Evolutionary conservation across 1,140 invertebrate species (phyloP).

Genomic region (Monochamus saltuarius): DNA sequence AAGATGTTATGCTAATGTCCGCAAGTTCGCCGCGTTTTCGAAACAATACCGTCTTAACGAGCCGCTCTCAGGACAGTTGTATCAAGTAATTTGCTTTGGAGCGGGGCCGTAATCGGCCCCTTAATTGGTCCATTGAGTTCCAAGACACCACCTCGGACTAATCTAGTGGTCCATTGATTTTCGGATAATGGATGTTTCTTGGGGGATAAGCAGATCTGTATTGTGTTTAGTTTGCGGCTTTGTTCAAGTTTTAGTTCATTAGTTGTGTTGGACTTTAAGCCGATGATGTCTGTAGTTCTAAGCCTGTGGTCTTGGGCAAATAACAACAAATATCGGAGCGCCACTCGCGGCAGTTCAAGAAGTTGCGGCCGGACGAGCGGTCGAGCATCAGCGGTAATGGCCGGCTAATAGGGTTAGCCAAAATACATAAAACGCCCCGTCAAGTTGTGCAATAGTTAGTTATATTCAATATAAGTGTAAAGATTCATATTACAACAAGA

Average conservation of each 20-base stretch:
- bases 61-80: slow-evolving; percentile 26
- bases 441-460: too few relatives aligned
- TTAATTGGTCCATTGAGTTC: slow-evolving; percentile 45
- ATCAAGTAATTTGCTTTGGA: slow-evolving; percentile 33
- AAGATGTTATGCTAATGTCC: slow-evolving; percentile 18
- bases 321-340: too few relatives aligned
- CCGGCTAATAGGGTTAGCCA: too few relatives aligned
- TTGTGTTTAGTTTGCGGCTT: slow-evolving; percentile 49
- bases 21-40: slow-evolving; percentile 7
- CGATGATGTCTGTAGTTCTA: slow-evolving; percentile 24
- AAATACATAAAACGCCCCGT: too few relatives aligned
- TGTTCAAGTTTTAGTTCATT: slow-evolving; percentile 46
- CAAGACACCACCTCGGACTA: slow-evolving; percentile 43
- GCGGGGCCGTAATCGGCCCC: slow-evolving; percentile 30
- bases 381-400: too few relatives aligned
- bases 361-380: too few relatives aligned
- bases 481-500: too few relatives aligned
- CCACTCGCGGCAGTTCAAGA: too few relatives aligned
- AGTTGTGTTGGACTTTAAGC: slow-evolving; percentile 34
- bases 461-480: too few relatives aligned
- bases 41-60: slow-evolving; percentile 35
- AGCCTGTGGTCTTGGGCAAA: slow-evolving; percentile 3
- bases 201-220: slow-evolving; percentile 48
- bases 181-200: slow-evolving; percentile 48
- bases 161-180: slow-evolving; percentile 49